A percentile compares a stretch with the other conserved stretches of the same genome.
These are phyloP conservation scores for Rachycentron canadum DNA, from an alignment of 2,797 vertebrate species.

Conservation along the genomic window DNA sequence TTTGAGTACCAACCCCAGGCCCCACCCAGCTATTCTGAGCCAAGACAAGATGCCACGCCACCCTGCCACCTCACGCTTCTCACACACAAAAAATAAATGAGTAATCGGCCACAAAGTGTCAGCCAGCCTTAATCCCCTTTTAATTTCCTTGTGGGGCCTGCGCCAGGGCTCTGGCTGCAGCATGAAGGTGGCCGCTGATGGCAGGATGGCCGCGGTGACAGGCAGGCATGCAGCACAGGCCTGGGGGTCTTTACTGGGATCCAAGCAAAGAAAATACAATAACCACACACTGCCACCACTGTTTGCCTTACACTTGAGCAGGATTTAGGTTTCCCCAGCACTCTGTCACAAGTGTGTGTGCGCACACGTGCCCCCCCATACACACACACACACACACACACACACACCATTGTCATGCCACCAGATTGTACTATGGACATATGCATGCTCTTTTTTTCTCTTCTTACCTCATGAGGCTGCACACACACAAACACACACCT, in stretches of 20 bases:
- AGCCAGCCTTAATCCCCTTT: slow-evolving; percentile 90
- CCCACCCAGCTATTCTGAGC: slow-evolving; percentile 53
- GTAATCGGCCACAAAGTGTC: slow-evolving; percentile 86
- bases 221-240: slow-evolving; percentile 91
- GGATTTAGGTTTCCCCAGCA: slow-evolving; percentile 91
- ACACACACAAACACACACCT: slow-evolving; percentile 58
- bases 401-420: slow-evolving; percentile 56
- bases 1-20: slow-evolving; percentile 29
- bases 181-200: slow-evolving; percentile 86
- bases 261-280: slow-evolving; percentile 98
- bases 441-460: slow-evolving; percentile 66
- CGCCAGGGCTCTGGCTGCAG: slow-evolving; percentile 86
- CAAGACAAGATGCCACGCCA: slow-evolving; percentile 67
- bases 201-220: slow-evolving; percentile 91
- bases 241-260: slow-evolving; percentile 97
- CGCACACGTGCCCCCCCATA: slow-evolving; percentile 19
- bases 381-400: slow-evolving; percentile 28
- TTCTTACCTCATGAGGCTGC: slow-evolving; percentile 45
- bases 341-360: slow-evolving; percentile 72
- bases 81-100: slow-evolving; percentile 81
- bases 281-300: slow-evolving; percentile 94
- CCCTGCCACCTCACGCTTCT: slow-evolving; percentile 44
- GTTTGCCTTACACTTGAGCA: slow-evolving; percentile 99
- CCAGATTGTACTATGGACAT: slow-evolving; percentile 69
- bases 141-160: slow-evolving; percentile 99